These are phyloP conservation scores for Galeopsomyia nigrocyanea DNA, from an alignment of 2,888 invertebrate genomes.

Conservation along the genomic window DNA sequence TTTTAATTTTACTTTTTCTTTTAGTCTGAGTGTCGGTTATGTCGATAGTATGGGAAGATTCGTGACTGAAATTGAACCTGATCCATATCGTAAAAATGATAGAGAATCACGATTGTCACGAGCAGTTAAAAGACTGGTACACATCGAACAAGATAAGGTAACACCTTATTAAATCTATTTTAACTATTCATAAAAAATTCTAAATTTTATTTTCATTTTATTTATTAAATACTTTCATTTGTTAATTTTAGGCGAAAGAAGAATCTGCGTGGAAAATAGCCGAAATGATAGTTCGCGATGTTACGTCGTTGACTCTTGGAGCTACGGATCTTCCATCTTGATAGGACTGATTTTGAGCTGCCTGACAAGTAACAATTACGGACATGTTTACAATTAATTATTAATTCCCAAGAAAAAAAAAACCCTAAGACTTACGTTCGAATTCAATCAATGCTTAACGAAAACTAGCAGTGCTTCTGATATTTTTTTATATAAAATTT, in stretches of 20 bases:
- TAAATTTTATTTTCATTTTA: background rate
- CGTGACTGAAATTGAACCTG: constrained; percentile 90
- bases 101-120: constrained; percentile 70
- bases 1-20: constrained; percentile 54
- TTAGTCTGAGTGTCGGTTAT: constrained; percentile 86
- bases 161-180: background rate
- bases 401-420: constrained; percentile 23
- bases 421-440: constrained; percentile 18
- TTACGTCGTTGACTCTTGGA: constrained; percentile 86
- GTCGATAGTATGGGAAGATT: constrained; percentile 91
- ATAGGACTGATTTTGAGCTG: constrained; percentile 49
- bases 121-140: constrained; percentile 85
- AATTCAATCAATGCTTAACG: constrained; percentile 25
- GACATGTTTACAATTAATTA: constrained; percentile 1
- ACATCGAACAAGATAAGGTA: constrained; percentile 85
- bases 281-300: constrained; percentile 96
- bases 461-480: constrained; percentile 13
- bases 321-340: constrained; percentile 60
- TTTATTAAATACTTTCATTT: background rate
- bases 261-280: constrained; percentile 98
- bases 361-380: constrained; percentile 16
- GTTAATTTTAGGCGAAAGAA: constrained; percentile 78
- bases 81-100: constrained; percentile 74
- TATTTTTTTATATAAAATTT: constrained; percentile 27
- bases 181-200: constrained; percentile 8